Evolutionary conservation across 2,113 vertebrate genomes (phyloP), one percentile per base, ranked within the genome.

Genomic region (Cyanocitta stelleri): DNA sequence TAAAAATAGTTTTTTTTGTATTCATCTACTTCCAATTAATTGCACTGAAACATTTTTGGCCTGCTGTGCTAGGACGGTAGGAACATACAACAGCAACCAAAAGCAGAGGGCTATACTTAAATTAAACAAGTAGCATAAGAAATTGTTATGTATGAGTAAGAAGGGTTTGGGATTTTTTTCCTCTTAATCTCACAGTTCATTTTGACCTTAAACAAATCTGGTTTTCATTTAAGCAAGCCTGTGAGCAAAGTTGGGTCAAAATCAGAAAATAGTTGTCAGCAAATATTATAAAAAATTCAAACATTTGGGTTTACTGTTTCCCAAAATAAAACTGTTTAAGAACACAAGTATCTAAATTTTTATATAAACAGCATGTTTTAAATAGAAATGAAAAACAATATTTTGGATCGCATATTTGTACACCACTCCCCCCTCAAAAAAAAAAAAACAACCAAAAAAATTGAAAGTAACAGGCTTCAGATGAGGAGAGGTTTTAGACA

Each of bases 371-470:
- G 7, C 7, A 33, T 26, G 13, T 26, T 81, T 84, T 16, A 51
- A 63, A 18, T 35, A 7, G 49, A 89, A 89, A 83, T 24, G 0
- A 62, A 63, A 72, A 83, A 9, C 23, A 41, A 10, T 15, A 15
- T 32, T 59, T 85, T 54, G 12, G 10, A 61, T 30, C n/a, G 17
- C 3, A 4, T 44, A 13, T 52, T 85, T 66, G 46, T 26, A 26
- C 9, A 23, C 1, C 17, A 52, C 24, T 13, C 3, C 1, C 0
- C 3, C 5, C 4, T 1, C 6, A 7, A 39, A 48, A 33, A 15
- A 37, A 46, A 26, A 18, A 41, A 41, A 5, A 32, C n/a, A 5
- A 12, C 39, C 39, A 13, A 15, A 29, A 29, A 11, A 64, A 24
- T 43, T 51, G 21, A 58, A 80, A 80, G n/a, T 43, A 81, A n/a